Evolutionary conservation across 2,113 vertebrate genomes (phyloP), one percentile per base, ranked within the genome.

Genomic region (Melanerpes aurifrons): DNA sequence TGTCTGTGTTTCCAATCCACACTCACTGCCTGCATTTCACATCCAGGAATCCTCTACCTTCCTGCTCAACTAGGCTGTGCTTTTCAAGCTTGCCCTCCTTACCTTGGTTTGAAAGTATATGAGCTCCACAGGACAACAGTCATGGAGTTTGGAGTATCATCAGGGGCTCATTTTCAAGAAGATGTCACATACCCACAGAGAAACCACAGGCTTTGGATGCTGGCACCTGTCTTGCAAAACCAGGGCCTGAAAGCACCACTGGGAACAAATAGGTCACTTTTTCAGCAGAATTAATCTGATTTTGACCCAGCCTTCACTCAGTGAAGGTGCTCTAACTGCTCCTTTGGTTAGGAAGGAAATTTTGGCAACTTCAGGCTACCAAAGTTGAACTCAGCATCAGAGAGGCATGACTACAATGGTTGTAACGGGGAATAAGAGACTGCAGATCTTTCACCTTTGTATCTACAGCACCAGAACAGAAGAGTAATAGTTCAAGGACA

Each of bases 1-100:
- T 8, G 29, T 4, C 21, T 4, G 45, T 4, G 17, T 10, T 29
- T 3, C 0, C 7, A 16, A 19, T 29, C 29, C 9, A 29, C 15
- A 7, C 13, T 5, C 2, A 50, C 4, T 4, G 25, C 59, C 77
- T 2, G 1, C 10, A 2, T 45, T 43, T 75, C 81, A 8, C 28
- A 48, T 6, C 21, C 1, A 0, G 20, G 64, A 16, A 8, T 28
- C 12, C 15, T 84, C 56, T 7, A 59, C 56, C 50, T 69, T 72
- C 74, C 63, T 47, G 26, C 74, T 90, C 50, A 17, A 20, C 47
- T 20, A 40, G 18, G 50, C 25, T 62, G 5, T 19, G 18, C 22
- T 89, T 87, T 57, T 31, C 29, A 50, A 47, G 6, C 54, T 63
- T 70, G 31, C 12, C 15, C 7, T 82, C 63, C 67, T 54, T 43